These are phyloP conservation scores for Rhogogaster chlorosoma DNA, from an alignment of 2,888 invertebrate genomes.

Conservation along the genomic window DNA sequence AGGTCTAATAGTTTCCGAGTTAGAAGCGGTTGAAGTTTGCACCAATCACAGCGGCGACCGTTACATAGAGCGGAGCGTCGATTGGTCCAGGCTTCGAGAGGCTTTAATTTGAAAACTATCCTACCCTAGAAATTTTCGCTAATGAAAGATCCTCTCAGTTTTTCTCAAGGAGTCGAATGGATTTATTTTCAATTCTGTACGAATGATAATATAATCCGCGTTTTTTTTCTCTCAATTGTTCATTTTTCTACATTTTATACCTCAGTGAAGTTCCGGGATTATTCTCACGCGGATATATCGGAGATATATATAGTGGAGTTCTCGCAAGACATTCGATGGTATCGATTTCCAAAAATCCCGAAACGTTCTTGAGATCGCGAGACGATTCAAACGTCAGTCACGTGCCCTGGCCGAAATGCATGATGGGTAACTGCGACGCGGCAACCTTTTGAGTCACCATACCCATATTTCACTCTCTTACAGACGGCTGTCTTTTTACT, in stretches of 20 bases:
- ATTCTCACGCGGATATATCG: background rate
- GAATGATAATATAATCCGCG: background rate
- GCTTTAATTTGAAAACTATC: background rate
- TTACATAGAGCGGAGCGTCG: background rate
- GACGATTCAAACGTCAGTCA: constrained; percentile 31
- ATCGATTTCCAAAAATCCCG: constrained; percentile 47
- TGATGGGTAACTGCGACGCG: constrained; percentile 46
- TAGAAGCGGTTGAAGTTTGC: background rate
- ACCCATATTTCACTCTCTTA: constrained; percentile 62
- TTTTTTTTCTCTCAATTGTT: background rate
- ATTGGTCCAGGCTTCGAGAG: background rate
- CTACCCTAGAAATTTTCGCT: background rate
- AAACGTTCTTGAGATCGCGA: constrained; percentile 18
- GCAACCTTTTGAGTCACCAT: constrained; percentile 62
- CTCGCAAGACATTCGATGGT: constrained; percentile 1
- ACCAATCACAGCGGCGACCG: background rate
- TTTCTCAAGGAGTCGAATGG: background rate
- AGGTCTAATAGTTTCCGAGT: background rate
- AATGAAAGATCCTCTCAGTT: background rate
- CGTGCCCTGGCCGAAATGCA: constrained; percentile 29
- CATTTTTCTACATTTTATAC: background rate
- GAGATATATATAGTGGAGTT: background rate
- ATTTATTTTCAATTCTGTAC: background rate
- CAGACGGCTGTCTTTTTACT: constrained; percentile 57
- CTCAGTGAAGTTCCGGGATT: background rate